These are phyloP conservation scores for Conopomorpha cramerella DNA, from an alignment of 1,140 invertebrate genomes.

Conservation along the genomic window DNA sequence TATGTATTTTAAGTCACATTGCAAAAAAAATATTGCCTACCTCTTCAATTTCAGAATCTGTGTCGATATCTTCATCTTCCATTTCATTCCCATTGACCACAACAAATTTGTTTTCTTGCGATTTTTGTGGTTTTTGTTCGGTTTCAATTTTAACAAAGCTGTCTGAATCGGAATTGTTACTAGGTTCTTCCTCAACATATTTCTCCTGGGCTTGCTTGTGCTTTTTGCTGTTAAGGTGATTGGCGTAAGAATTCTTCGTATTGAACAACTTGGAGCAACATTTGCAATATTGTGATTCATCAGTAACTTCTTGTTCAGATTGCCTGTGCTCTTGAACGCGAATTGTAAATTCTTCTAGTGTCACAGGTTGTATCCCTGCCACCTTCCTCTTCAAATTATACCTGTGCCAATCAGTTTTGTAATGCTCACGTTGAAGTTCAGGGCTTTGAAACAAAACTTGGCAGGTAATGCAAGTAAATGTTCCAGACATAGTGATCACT, in stretches of 20 bases:
- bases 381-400: constrained; percentile 97
- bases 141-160: constrained; percentile 41
- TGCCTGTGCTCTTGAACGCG: constrained; percentile 70
- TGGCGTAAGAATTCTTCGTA: constrained; percentile 82
- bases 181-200: constrained; percentile 21
- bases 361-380: constrained; percentile 81
- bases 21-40: too few relatives aligned
- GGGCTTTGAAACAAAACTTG: constrained; percentile 79
- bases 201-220: constrained; percentile 72
- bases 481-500: constrained; percentile 55
- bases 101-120: constrained; percentile 29
- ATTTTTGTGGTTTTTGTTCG: constrained; percentile 6
- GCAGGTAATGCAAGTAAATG: constrained; percentile 89
- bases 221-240: constrained; percentile 93
- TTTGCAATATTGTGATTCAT: constrained; percentile 69
- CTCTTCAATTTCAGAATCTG: constrained; percentile 61
- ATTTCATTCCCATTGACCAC: constrained; percentile 32
- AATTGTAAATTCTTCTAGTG: constrained; percentile 81
- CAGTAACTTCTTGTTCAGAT: constrained; percentile 44
- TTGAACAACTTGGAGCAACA: constrained; percentile 86
- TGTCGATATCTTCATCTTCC: constrained; percentile 45
- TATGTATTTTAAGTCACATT: too few relatives aligned
- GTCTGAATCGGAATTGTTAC: constrained; percentile 31
- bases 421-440: constrained; percentile 86
- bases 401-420: constrained; percentile 94